Percentiles rank a stretch among this genome's conserved stretches.
Conservation (phyloP, 2,797 vertebrate species). For the Clarias laeviceps region DNA sequence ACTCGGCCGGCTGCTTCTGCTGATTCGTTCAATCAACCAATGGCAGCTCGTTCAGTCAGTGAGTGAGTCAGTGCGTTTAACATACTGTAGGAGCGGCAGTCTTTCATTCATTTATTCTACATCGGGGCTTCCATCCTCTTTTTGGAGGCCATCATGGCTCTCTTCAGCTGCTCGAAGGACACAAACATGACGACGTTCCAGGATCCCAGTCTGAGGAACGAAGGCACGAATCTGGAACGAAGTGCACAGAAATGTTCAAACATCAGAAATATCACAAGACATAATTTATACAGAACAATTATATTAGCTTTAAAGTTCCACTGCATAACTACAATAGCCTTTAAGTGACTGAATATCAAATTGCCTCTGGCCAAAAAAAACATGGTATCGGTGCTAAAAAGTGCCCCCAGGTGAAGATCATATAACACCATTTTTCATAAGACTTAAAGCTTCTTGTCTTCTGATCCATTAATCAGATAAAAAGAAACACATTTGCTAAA, state of each 20-base stretch:
- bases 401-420: no score
- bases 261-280: neutral
- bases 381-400: no score
- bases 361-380: neutral
- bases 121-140: conserved; percentile 69
- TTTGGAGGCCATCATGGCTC: conserved; percentile 81
- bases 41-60: conserved; percentile 14
- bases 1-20: neutral
- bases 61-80: conserved; percentile 22
- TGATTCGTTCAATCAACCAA: neutral
- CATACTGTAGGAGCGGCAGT: neutral
- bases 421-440: no score
- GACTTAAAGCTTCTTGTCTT: no score
- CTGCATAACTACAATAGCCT: neutral
- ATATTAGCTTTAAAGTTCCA: neutral
- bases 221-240: conserved; percentile 80
- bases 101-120: conserved; percentile 46
- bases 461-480: no score
- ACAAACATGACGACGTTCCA: conserved; percentile 91
- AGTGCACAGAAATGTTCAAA: neutral
- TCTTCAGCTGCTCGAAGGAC: conserved; percentile 86
- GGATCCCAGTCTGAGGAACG: conserved; percentile 83
- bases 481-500: no score
- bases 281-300: neutral
- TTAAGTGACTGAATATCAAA: neutral